These are phyloP conservation scores for Echiichthys vipera DNA, from an alignment of 2,797 vertebrate genomes.

Conservation along the genomic window DNA sequence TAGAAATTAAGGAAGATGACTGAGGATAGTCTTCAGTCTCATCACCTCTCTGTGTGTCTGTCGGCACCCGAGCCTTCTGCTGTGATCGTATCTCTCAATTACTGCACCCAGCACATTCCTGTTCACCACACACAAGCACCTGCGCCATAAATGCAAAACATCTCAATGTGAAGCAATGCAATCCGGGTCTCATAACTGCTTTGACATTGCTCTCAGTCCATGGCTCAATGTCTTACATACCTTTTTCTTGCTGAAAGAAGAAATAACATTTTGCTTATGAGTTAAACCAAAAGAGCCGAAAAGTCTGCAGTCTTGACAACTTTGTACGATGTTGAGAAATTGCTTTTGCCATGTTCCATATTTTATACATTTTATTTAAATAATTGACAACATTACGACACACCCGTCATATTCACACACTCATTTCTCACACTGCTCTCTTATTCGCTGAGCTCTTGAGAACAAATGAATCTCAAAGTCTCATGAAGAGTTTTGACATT, in stretches of 20 bases:
- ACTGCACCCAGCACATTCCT: slow-evolving; percentile 84
- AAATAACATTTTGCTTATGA: not conserved
- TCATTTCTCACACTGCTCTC: slow-evolving; percentile 39
- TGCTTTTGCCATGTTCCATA: slow-evolving; percentile 22
- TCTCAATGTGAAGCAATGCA: slow-evolving; percentile 23
- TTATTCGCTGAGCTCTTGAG: slow-evolving; percentile 25
- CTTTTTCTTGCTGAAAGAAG: slow-evolving; percentile 34
- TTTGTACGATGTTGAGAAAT: slow-evolving; percentile 47
- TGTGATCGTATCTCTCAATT: slow-evolving; percentile 82
- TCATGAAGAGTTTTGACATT: slow-evolving; percentile 71
- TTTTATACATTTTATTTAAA: slow-evolving; percentile 57
- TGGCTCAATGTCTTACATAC: not conserved
- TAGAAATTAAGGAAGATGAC: slow-evolving; percentile 59
- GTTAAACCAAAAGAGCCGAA: slow-evolving; percentile 16
- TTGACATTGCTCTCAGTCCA: slow-evolving; percentile 29
- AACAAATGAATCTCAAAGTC: slow-evolving; percentile 65
- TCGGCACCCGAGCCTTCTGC: slow-evolving; percentile 74
- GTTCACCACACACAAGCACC: slow-evolving; percentile 71
- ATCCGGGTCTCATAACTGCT: slow-evolving; percentile 15
- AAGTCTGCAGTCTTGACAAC: slow-evolving; percentile 4
- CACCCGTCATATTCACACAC: slow-evolving; percentile 35
- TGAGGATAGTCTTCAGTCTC: slow-evolving; percentile 67
- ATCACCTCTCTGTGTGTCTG: slow-evolving; percentile 78
- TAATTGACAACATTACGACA: slow-evolving; percentile 28
- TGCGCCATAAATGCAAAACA: slow-evolving; percentile 63